These are phyloP conservation scores for Drosophila flavopinicola DNA, from an alignment of 2,888 invertebrate genomes.

Conservation along the genomic window DNA sequence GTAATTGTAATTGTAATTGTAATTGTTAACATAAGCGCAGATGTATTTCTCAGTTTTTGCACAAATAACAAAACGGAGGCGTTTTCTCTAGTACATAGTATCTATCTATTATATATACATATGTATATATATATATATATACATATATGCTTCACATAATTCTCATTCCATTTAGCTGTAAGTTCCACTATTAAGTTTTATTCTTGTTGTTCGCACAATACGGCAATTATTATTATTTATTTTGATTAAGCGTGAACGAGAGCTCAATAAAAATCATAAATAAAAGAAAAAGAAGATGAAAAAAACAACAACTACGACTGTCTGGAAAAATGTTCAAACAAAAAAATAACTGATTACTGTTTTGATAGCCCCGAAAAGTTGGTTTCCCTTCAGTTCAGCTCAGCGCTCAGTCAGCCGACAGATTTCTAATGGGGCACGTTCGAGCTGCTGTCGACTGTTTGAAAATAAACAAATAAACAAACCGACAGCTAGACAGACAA, in stretches of 20 bases:
- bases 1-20: conserved; percentile 46
- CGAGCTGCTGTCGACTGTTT: conserved; percentile 49
- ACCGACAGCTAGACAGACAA: conserved; percentile 24
- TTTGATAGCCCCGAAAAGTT: conserved; percentile 71
- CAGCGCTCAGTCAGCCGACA: conserved; percentile 28
- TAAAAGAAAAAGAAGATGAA: conserved; percentile 37
- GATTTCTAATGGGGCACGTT: conserved; percentile 74
- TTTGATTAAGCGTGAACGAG: conserved; percentile 73
- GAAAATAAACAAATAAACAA: conserved; percentile 41
- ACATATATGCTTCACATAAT: conserved; percentile 31
- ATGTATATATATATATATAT: conserved; percentile 4
- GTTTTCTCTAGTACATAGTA: conserved; percentile 4
- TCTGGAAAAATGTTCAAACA: conserved; percentile 45
- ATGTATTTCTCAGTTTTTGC: conserved; percentile 63
- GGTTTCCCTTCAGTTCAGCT: conserved; percentile 46
- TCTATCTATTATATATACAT: neutral
- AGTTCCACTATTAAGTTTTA: conserved; percentile 48
- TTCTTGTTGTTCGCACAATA: conserved; percentile 61
- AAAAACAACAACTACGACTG: conserved; percentile 39
- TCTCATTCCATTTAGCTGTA: conserved; percentile 40
- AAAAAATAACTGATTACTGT: conserved; percentile 60
- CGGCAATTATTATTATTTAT: conserved; percentile 73
- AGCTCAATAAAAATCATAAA: conserved; percentile 63
- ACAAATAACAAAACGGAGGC: conserved; percentile 64
- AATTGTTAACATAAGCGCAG: conserved; percentile 41